Percentiles rank a stretch among this genome's conserved stretches.
These are phyloP conservation scores for Tolypeutes matacus DNA, from an alignment of 2,797 vertebrate genomes.

Conservation along the genomic window DNA sequence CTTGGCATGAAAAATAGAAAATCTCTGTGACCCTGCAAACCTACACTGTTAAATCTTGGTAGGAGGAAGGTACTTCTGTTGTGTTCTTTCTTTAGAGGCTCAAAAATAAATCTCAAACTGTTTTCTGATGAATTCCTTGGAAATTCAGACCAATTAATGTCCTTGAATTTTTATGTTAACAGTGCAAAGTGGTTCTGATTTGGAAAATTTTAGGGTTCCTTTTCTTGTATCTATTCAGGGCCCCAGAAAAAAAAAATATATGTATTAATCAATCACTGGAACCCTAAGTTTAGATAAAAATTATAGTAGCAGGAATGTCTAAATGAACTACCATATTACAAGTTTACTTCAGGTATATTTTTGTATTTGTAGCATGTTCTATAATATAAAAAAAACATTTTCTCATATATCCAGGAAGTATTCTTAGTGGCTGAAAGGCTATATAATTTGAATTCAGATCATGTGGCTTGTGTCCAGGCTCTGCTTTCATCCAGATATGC, in stretches of 20 bases:
- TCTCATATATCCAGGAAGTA: neutral
- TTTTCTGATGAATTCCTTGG: neutral
- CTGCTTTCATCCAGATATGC: neutral
- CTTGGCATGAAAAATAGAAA: neutral
- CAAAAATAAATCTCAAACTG: neutral
- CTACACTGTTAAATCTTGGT: neutral
- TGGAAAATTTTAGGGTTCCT: neutral
- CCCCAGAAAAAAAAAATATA: neutral
- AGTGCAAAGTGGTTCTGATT: neutral
- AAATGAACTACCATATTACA: neutral
- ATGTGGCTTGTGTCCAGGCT: neutral
- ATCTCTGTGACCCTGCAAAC: neutral
- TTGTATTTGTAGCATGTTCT: neutral
- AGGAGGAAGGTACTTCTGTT: neutral
- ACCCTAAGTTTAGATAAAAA: neutral
- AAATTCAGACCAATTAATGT: neutral
- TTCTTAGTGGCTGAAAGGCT: neutral
- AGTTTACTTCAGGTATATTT: neutral
- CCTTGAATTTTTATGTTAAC: neutral
- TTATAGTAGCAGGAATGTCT: neutral
- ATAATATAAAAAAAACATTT: neutral
- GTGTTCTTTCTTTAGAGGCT: neutral
- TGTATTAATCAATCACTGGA: neutral
- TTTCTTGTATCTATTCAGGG: neutral
- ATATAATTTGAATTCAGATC: neutral